phyloP scores from a whole-genome alignment of 2,113 vertebrate genomes.

The Pseudorasbora parva region DNA sequence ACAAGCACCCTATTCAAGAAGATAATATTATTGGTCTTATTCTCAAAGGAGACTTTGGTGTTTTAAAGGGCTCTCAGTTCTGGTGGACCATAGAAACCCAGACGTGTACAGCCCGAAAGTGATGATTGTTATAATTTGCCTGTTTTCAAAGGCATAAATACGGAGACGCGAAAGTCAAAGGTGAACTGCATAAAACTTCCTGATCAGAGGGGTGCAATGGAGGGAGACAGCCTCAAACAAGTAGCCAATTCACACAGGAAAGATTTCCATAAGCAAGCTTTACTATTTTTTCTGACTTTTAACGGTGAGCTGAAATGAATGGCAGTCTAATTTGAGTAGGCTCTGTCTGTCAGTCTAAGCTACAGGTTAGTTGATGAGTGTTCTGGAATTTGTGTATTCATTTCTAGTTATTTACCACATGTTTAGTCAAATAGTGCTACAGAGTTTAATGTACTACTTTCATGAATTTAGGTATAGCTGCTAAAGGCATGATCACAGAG shows the following conservation, averaged over 20 bases:
- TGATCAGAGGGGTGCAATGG: slow-evolving; percentile 51
- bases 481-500: not conserved
- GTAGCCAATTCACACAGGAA: slow-evolving; percentile 71
- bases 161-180: slow-evolving; percentile 69
- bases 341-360: slow-evolving; percentile 35
- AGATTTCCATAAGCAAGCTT: slow-evolving; percentile 57
- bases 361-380: slow-evolving; percentile 17
- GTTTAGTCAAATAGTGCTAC: not conserved
- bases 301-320: slow-evolving; percentile 67
- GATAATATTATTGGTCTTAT: slow-evolving; percentile 34
- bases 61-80: slow-evolving; percentile 66
- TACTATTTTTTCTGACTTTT: slow-evolving; percentile 64
- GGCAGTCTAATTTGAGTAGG: slow-evolving; percentile 58
- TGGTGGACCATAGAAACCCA: slow-evolving; percentile 61
- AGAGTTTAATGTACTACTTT: not conserved
- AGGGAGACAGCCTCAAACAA: slow-evolving; percentile 66
- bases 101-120: slow-evolving; percentile 68
- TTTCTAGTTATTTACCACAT: slow-evolving; percentile 23
- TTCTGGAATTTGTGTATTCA: slow-evolving; percentile 27
- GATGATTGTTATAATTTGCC: slow-evolving; percentile 73
- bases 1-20: slow-evolving; percentile 30
- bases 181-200: slow-evolving; percentile 75
- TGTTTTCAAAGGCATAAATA: slow-evolving; percentile 73
- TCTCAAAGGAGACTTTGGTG: slow-evolving; percentile 40
- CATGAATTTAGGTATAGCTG: not conserved